These are phyloP conservation scores for Phylloscopus whistleri DNA, from an alignment of 2,113 vertebrate genomes.

Conservation along the genomic window DNA sequence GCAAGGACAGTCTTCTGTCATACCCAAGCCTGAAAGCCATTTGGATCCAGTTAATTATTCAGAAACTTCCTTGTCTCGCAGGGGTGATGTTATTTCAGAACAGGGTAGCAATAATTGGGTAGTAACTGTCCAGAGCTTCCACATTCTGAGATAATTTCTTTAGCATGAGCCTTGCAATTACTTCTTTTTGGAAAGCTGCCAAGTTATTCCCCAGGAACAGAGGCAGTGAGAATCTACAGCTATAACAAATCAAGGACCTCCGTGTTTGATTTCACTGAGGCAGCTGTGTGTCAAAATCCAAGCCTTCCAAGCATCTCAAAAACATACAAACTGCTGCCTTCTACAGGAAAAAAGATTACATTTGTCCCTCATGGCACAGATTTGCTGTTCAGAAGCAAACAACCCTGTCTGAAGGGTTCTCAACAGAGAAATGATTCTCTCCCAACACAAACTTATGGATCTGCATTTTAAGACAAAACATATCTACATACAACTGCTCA, in stretches of 20 bases:
- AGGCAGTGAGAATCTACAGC: not conserved
- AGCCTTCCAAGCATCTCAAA: not conserved
- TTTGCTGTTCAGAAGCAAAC: not conserved
- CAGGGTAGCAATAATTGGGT: constrained; percentile 1
- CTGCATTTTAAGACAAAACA: not conserved
- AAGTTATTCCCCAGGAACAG: constrained; percentile 3
- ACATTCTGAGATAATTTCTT: constrained; percentile 23
- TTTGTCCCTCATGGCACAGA: not conserved
- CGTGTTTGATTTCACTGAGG: not conserved
- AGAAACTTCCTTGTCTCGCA: constrained; percentile 5
- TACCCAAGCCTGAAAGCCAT: not conserved
- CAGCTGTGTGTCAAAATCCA: not conserved
- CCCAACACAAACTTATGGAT: not conserved
- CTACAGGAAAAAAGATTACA: not conserved
- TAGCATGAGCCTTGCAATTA: constrained; percentile 17
- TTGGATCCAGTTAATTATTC: constrained; percentile 15
- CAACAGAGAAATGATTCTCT: not conserved
- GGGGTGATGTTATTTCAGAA: constrained; percentile 3
- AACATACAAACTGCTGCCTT: not conserved
- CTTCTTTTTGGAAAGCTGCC: constrained; percentile 33
- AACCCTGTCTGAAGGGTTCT: not conserved
- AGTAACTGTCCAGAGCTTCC: constrained; percentile 27
- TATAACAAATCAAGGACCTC: constrained; percentile 41
- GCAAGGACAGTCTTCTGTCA: not conserved
- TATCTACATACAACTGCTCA: not conserved